These are phyloP conservation scores for Peromyscus maniculatus DNA, from an alignment of 2,113 vertebrate species.

Conservation along the genomic window DNA sequence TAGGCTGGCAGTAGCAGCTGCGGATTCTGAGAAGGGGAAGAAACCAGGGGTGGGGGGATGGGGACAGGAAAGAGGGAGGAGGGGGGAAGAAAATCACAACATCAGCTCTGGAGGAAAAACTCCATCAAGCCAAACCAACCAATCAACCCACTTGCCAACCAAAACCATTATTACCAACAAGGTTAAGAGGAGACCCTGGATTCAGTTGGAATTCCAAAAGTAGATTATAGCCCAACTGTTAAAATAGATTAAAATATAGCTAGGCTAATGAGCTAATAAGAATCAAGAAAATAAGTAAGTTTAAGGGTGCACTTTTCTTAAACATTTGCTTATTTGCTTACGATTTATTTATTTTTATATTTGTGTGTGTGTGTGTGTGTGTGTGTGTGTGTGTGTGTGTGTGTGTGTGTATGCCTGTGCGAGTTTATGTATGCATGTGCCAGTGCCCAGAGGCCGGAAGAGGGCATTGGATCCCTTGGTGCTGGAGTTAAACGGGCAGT, in stretches of 20 bases:
- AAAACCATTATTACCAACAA: not conserved
- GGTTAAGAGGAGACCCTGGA: not conserved
- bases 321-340: not conserved
- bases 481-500: no score
- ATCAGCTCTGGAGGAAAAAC: conserved; percentile 47
- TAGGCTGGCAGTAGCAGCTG: conserved; percentile 87
- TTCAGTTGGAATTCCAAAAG: not conserved
- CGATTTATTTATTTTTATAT: not conserved
- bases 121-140: not conserved
- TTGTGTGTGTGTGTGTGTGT: no score
- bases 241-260: not conserved
- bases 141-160: not conserved
- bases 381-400: not conserved
- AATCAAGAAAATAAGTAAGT: not conserved
- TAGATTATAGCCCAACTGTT: fast-evolving
- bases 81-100: conserved; percentile 26
- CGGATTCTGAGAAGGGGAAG: conserved; percentile 85
- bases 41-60: not conserved
- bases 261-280: not conserved
- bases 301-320: not conserved
- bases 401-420: not conserved
- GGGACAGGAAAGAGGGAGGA: conserved; percentile 30
- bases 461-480: not conserved
- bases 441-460: not conserved
- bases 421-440: not conserved